Conservation (phyloP, 2,888 invertebrate genomes). For the Drosophila anceps region DNA sequence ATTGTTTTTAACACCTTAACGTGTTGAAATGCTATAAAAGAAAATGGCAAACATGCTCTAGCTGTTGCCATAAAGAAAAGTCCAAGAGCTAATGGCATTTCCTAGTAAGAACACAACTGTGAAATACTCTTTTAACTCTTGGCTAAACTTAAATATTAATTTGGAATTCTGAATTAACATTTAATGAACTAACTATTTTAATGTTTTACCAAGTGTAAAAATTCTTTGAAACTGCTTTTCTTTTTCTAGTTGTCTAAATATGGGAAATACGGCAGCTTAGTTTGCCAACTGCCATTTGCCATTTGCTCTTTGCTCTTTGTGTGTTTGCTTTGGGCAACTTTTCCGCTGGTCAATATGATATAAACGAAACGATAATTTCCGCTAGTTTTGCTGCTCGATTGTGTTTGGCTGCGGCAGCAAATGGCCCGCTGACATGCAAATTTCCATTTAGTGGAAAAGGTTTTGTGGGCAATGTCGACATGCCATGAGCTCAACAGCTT, state of each 20-base stretch:
- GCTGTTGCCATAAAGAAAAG: constrained; percentile 12
- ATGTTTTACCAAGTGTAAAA: too few relatives aligned
- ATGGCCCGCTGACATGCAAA: constrained; percentile 73
- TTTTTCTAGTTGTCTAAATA: too few relatives aligned
- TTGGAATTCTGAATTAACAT: neutral
- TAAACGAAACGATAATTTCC: constrained; percentile 70
- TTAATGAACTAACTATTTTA: too few relatives aligned
- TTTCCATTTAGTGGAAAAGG: constrained; percentile 71
- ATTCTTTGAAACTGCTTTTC: neutral
- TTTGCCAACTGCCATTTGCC: too few relatives aligned
- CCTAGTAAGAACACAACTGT: neutral
- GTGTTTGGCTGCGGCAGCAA: constrained; percentile 40
- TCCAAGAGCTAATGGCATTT: neutral
- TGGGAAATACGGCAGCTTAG: neutral
- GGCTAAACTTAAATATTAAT: neutral
- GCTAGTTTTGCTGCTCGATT: constrained; percentile 29
- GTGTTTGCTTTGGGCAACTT: constrained; percentile 19
- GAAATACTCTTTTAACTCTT: constrained; percentile 8
- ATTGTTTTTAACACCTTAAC: constrained; percentile 71
- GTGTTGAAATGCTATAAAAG: constrained; percentile 62
- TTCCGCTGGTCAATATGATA: constrained; percentile 63
- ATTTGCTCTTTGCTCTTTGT: constrained; percentile 12
- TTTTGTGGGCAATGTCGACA: constrained; percentile 30
- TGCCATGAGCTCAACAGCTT: constrained; percentile 37
- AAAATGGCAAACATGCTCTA: constrained; percentile 5